Percentiles rank a stretch among this genome's conserved stretches.
Conservation (phyloP, 2,888 invertebrate genomes). For the Callosobruchus maculatus region DNA sequence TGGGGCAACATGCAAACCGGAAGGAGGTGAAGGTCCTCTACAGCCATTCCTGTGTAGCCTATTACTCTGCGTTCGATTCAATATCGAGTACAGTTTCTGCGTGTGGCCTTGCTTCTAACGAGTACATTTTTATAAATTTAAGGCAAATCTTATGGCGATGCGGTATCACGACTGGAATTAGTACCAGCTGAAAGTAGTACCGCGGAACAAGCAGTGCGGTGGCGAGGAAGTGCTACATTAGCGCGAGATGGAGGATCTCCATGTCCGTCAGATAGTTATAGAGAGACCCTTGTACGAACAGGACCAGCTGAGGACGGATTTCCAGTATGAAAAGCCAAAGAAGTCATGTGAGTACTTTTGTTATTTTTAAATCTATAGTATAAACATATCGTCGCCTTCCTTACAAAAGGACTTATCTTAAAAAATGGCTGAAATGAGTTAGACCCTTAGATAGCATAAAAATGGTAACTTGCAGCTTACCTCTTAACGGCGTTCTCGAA, state of each 20-base stretch:
- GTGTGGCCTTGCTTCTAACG: neutral
- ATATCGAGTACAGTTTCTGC: neutral
- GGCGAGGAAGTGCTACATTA: constrained; percentile 1
- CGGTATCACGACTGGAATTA: neutral
- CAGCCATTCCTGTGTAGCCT: neutral
- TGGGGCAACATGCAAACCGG: neutral
- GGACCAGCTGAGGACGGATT: constrained; percentile 48
- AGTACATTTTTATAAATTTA: neutral
- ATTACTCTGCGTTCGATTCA: neutral
- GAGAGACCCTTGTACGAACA: constrained; percentile 53
- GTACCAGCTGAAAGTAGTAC: neutral
- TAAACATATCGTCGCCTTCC: too few relatives aligned
- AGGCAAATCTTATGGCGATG: neutral
- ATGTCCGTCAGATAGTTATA: constrained; percentile 38
- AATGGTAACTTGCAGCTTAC: too few relatives aligned
- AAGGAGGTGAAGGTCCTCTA: constrained; percentile 8
- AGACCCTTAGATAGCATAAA: too few relatives aligned
- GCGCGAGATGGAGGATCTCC: constrained; percentile 21
- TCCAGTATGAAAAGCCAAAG: constrained; percentile 49
- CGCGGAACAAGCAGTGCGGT: neutral
- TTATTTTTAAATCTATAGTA: neutral
- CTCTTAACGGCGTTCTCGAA: too few relatives aligned
- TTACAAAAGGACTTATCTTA: too few relatives aligned
- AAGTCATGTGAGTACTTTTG: constrained; percentile 44
- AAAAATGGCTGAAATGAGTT: too few relatives aligned